Base-by-base conservation (phyloP, 1,140 invertebrate species). In the Steinernema feltiae region DNA sequence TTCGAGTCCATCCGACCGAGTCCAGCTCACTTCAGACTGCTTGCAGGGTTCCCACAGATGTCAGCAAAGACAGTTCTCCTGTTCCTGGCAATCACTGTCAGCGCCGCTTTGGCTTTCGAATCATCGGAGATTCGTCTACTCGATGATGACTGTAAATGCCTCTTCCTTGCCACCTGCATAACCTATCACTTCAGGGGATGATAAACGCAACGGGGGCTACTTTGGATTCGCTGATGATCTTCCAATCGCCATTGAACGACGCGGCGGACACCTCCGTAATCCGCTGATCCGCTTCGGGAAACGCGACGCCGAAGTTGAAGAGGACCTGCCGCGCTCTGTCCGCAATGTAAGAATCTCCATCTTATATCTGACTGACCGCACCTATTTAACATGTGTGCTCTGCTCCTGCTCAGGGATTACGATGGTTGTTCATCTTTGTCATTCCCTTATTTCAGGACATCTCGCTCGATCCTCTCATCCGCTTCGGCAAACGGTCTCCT, bases 231-330 rank as follows among this genome's bases (percentile, higher is more conserved):
- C 53, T 27, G 53, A 63, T 21, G 53, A 63, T 12, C 2, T 63
- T 7, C 53, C 53, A 21, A 63, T 63, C 24, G 53, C 53, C 15
- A 63, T 63, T 21, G 53, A 63, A 27, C 53, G 53, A 12, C 53
- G 53, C 24, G 53, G 24, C 53, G 53, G 53, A 3, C 53, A 21
- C 24, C 53, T 63, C 3, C 12, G 24, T 7, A 63, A 63, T 24
- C 75, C 80, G 18, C 31, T 80, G 27, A 82, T 80, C 63, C 73
- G 81, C 17, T 81, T 82, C 48, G 81, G 77, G 31, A 82, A 81
- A 81, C 80, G 80, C 29, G 41, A 35, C 53, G 53, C 53, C 24
- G 53, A 63, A 3, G 24, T 27, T 7, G 53, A 63, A 12, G 53
- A 63, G 3, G 53, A 63, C 53, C 24, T 63, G 7, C 24, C 53